Conservation (phyloP, 2,888 invertebrate species). For the Pammene fasciana region DNA sequence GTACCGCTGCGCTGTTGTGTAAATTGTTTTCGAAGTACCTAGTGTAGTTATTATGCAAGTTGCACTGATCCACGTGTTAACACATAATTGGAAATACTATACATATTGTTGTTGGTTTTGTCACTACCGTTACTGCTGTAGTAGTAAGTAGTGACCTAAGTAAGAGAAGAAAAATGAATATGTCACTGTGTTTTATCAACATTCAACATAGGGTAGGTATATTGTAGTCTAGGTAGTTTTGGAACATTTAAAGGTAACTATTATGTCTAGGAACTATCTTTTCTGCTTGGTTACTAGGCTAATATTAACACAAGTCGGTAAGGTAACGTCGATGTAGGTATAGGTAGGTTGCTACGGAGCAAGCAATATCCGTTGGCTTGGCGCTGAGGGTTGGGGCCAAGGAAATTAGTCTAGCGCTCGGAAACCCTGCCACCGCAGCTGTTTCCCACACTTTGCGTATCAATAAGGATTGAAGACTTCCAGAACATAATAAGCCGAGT, state of each 20-base stretch:
- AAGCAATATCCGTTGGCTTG: conserved; percentile 33
- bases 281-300: too few relatives aligned
- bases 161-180: too few relatives aligned
- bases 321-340: background rate
- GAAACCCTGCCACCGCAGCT: conserved; percentile 32
- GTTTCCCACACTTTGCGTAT: conserved; percentile 5
- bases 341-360: background rate
- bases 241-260: too few relatives aligned
- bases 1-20: conserved; percentile 7
- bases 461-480: background rate
- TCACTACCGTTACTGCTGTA: too few relatives aligned
- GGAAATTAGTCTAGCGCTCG: conserved; percentile 34
- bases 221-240: too few relatives aligned
- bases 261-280: too few relatives aligned
- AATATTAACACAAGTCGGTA: too few relatives aligned
- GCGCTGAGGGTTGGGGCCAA: conserved; percentile 19
- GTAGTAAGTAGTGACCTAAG: too few relatives aligned
- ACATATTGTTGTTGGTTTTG: background rate
- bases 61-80: conserved; percentile 11
- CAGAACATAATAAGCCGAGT: background rate
- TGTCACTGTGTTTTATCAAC: too few relatives aligned
- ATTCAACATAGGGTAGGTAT: too few relatives aligned
- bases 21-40: conserved; percentile 3
- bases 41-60: conserved; percentile 8
- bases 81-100: background rate